Percentiles rank a stretch among this genome's conserved stretches.
phyloP scores from a whole-genome alignment of 1,140 invertebrate species.

The Drosophila lacertosa region DNA sequence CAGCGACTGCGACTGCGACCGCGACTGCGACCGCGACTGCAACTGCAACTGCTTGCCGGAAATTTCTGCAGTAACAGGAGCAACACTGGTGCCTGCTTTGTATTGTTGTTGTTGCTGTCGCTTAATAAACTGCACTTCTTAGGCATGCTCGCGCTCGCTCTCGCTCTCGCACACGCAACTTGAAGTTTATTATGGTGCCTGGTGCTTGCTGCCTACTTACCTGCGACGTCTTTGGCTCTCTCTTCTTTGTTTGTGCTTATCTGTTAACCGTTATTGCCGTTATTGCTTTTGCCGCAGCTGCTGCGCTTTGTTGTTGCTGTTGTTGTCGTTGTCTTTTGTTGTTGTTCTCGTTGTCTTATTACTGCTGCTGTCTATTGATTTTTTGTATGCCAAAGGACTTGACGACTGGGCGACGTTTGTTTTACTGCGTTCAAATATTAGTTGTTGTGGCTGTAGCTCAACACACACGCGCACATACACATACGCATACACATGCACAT shows the following conservation, averaged over 20 bases:
- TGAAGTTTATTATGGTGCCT: slow-evolving; percentile 37
- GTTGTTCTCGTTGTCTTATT: slow-evolving; percentile 8
- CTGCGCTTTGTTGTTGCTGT: slow-evolving; percentile 21
- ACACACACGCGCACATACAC: too few relatives aligned
- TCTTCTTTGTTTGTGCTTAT: slow-evolving; percentile 8
- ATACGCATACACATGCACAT: slow-evolving; percentile 5
- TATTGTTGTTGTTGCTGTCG: slow-evolving; percentile 15
- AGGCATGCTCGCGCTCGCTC: background rate
- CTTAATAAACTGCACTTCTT: slow-evolving; percentile 50
- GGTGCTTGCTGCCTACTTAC: slow-evolving; percentile 22
- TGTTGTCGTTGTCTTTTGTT: slow-evolving; percentile 31
- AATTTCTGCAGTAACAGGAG: slow-evolving; percentile 23
- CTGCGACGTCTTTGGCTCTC: slow-evolving; percentile 19
- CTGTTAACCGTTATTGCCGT: slow-evolving; percentile 31
- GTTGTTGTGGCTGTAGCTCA: slow-evolving; percentile 11
- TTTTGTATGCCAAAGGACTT: slow-evolving; percentile 36
- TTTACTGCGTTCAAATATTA: slow-evolving; percentile 39
- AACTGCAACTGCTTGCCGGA: slow-evolving; percentile 14
- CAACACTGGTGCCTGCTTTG: slow-evolving; percentile 6
- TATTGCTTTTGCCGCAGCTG: slow-evolving; percentile 5
- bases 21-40: background rate
- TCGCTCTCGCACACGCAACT: slow-evolving; percentile 7
- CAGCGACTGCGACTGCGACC: background rate
- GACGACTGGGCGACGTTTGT: slow-evolving; percentile 31
- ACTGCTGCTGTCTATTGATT: slow-evolving; percentile 49